These are phyloP conservation scores for Bombyx huttoni DNA, from an alignment of 2,888 invertebrate genomes.

Conservation along the genomic window DNA sequence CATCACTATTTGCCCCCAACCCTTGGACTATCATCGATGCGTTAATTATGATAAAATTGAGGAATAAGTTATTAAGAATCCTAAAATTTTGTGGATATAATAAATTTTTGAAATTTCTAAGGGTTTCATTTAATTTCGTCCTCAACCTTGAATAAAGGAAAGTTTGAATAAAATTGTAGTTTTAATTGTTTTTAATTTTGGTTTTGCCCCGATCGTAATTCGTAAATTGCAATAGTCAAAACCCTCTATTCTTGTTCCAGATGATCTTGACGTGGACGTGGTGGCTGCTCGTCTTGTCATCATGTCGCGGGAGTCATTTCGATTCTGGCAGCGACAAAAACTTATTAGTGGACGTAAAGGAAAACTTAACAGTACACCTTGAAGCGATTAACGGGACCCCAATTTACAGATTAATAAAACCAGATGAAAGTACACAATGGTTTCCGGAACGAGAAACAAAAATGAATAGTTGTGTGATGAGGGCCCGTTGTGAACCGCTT, in stretches of 20 bases:
- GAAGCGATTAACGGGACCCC: conserved; percentile 71
- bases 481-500: conserved; percentile 79
- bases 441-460: conserved; percentile 73
- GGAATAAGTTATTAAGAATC: not conserved
- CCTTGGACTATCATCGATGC: conserved; percentile 2
- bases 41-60: not conserved
- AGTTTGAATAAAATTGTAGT: conserved; percentile 59
- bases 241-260: conserved; percentile 56
- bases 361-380: conserved; percentile 50
- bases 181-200: conserved; percentile 47
- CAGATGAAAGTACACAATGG: conserved; percentile 74
- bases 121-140: conserved; percentile 66
- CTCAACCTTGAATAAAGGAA: conserved; percentile 60
- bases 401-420: conserved; percentile 69
- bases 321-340: conserved; percentile 48
- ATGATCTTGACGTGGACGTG: conserved; percentile 42
- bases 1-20: conserved; percentile 1
- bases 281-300: conserved; percentile 28
- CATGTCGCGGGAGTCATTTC: conserved; percentile 44
- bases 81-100: conserved; percentile 30
- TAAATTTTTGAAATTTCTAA: conserved; percentile 50
- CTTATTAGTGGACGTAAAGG: conserved; percentile 35
- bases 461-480: conserved; percentile 77
- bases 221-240: conserved; percentile 24
- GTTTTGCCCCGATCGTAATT: conserved; percentile 16